Evolutionary conservation across 1,140 invertebrate genomes (phyloP).

Genomic region (Sinella curviseta): DNA sequence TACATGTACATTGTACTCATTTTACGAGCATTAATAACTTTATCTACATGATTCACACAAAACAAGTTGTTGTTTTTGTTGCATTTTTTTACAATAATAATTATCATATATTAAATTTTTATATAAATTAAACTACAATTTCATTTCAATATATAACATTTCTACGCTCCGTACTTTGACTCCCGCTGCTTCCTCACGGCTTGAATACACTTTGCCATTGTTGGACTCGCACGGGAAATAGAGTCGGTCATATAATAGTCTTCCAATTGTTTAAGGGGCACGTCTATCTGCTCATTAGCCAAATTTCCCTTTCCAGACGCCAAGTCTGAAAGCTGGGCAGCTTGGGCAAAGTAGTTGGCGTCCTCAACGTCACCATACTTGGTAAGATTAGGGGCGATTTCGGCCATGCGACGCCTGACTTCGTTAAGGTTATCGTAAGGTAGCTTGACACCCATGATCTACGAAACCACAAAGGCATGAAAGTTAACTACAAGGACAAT

Average conservation of each 20-base stretch:
- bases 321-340: conserved; percentile 63
- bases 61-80: no score
- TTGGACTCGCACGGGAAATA: conserved; percentile 92
- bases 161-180: conserved; percentile 56
- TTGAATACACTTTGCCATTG: conserved; percentile 97
- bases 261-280: conserved; percentile 77
- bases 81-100: no score
- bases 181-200: conserved; percentile 78
- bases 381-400: conserved; percentile 86
- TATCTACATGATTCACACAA: no score
- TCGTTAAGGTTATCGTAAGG: conserved; percentile 88
- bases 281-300: conserved; percentile 66
- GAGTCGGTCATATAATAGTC: conserved; percentile 99
- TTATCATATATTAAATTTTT: no score
- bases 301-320: conserved; percentile 60
- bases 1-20: no score
- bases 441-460: conserved; percentile 78
- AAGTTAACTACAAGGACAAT: not conserved
- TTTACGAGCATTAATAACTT: no score
- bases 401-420: conserved; percentile 75
- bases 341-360: conserved; percentile 79
- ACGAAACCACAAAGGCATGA: conserved; percentile 47
- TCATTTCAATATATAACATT: no score
- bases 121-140: no score
- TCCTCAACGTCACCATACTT: conserved; percentile 80